phyloP scores from a whole-genome alignment of 2,113 vertebrate genomes.

The Seriola quinqueradiata region DNA sequence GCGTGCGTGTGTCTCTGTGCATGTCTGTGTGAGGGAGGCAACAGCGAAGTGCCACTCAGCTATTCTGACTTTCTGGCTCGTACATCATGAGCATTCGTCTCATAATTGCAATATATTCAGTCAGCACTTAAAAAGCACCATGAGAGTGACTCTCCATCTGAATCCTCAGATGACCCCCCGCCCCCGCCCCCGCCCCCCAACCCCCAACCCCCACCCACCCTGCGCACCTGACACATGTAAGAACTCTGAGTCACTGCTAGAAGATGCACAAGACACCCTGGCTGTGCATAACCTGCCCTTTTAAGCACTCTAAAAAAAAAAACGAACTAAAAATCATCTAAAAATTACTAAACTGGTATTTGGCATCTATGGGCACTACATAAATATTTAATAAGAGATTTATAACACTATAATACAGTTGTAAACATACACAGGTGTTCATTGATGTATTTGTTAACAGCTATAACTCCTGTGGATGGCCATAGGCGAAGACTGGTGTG shows the following conservation, averaged over 20 bases:
- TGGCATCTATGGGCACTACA: neutral
- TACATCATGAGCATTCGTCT: slow-evolving; percentile 35
- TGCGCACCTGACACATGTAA: slow-evolving; percentile 36
- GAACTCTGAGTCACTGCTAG: slow-evolving; percentile 38
- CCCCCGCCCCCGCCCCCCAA: neutral
- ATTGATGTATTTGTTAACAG: too few species aligned
- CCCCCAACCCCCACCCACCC: neutral
- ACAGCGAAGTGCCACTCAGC: slow-evolving; percentile 42
- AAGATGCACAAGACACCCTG: slow-evolving; percentile 12
- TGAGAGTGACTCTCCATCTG: slow-evolving; percentile 35
- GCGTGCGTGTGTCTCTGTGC: neutral
- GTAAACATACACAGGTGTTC: neutral
- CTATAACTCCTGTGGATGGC: too few species aligned
- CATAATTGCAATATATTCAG: slow-evolving; percentile 55
- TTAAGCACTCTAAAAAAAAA: neutral
- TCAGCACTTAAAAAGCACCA: slow-evolving; percentile 46
- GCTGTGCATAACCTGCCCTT: neutral
- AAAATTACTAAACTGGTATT: neutral
- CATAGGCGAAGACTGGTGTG: too few species aligned
- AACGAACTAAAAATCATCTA: neutral
- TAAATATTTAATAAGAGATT: neutral
- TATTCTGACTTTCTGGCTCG: slow-evolving; percentile 31
- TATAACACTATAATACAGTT: neutral
- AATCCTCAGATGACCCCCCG: slow-evolving; percentile 20
- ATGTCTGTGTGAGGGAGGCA: neutral